Conservation (phyloP, 2,888 invertebrate species). For the Elysia crispata region DNA sequence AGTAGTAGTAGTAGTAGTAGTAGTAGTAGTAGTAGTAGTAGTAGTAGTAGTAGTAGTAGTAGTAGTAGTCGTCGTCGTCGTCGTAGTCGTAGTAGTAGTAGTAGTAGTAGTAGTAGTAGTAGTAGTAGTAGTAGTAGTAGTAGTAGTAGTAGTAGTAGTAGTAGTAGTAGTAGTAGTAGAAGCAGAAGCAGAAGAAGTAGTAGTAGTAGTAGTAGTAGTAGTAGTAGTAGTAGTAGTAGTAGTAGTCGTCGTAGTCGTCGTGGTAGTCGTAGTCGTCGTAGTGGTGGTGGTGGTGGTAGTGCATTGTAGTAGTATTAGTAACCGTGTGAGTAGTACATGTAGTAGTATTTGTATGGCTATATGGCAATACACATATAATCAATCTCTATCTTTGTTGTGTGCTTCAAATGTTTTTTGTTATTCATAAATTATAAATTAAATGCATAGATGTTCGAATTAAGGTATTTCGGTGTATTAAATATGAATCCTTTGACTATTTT, state of each 20-base stretch:
- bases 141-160: slow-evolving; percentile 15
- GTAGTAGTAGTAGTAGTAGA: slow-evolving; percentile 14
- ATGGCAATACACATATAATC: too few relatives aligned
- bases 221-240: neutral
- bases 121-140: slow-evolving; percentile 2
- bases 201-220: neutral
- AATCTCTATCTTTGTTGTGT: too few relatives aligned
- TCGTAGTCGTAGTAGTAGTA: slow-evolving; percentile 25
- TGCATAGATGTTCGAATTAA: too few relatives aligned
- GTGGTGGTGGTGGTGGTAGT: neutral
- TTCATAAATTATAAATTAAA: too few relatives aligned
- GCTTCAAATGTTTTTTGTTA: too few relatives aligned
- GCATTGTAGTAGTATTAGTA: neutral
- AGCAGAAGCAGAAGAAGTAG: neutral
- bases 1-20: neutral
- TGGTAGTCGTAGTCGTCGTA: neutral
- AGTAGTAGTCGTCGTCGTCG: slow-evolving; percentile 2
- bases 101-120: slow-evolving; percentile 27
- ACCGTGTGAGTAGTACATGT: neutral
- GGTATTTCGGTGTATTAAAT: too few relatives aligned
- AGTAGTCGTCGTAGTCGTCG: too few relatives aligned
- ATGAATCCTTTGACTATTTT: too few relatives aligned
- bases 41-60: slow-evolving; percentile 11
- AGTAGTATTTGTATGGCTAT: too few relatives aligned
- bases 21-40: neutral